Percentiles rank a stretch among this genome's conserved stretches.
Evolutionary conservation across 2,797 vertebrate species (phyloP).

Genomic region (Fratercula arctica): DNA sequence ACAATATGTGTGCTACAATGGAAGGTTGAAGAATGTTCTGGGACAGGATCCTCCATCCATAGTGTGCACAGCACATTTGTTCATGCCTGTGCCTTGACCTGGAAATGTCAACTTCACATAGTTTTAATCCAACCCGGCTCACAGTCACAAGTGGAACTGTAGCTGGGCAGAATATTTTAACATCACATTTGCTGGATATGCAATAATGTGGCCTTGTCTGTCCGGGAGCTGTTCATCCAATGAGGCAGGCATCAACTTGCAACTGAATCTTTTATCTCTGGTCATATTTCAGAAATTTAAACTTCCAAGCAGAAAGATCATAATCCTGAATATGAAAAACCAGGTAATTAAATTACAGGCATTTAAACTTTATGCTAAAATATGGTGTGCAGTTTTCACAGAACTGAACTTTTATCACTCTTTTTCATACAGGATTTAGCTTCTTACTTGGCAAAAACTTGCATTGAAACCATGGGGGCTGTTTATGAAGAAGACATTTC

Average conservation of each 20-base stretch:
- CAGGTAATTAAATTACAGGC: neutral
- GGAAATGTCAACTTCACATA: neutral
- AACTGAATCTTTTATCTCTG: neutral
- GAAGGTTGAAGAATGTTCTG: neutral
- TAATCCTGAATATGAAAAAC: neutral
- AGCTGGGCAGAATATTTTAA: neutral
- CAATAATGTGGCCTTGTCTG: neutral
- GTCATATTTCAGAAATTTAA: neutral
- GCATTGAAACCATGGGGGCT: neutral
- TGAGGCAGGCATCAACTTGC: neutral
- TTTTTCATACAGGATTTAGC: neutral
- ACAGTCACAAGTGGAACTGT: neutral
- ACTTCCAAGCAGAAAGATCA: neutral
- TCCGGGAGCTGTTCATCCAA: neutral
- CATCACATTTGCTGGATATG: neutral
- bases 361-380: neutral
- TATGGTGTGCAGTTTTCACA: neutral
- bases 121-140: neutral
- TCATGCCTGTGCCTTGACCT: conserved; percentile 5
- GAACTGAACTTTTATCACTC: neutral
- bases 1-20: neutral
- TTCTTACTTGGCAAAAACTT: neutral
- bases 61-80: neutral
- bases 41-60: neutral
- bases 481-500: neutral